Percentiles rank a stretch among this genome's conserved stretches.
Conservation (phyloP, 2,113 vertebrate genomes). For the Saguinus midas region DNA sequence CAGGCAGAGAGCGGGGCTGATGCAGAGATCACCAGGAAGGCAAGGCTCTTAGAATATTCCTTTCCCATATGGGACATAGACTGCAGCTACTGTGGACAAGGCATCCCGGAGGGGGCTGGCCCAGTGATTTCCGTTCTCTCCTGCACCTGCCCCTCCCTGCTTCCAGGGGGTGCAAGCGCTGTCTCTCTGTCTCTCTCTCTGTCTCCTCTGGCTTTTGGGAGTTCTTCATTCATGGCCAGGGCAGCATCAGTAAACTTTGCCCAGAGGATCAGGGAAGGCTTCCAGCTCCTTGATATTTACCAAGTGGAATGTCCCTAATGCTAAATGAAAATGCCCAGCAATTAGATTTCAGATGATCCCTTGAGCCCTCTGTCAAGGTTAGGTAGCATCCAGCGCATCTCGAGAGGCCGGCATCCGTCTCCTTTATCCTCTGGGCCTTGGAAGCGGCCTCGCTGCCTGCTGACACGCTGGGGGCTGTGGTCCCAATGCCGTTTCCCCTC, state of each 20-base stretch:
- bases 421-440: neutral
- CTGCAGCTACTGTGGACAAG: accelerated
- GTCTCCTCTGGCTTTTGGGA: neutral
- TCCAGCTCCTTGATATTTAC: slow-evolving; percentile 72
- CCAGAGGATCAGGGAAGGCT: slow-evolving; percentile 61
- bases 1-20: neutral
- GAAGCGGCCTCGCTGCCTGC: neutral
- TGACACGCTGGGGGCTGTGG: neutral
- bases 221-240: slow-evolving; percentile 17
- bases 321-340: slow-evolving; percentile 55
- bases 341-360: slow-evolving; percentile 55
- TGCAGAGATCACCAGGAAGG: neutral
- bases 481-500: neutral
- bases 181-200: no score
- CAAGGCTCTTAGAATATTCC: no score
- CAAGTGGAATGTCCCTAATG: slow-evolving; percentile 41
- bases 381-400: neutral
- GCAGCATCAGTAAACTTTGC: slow-evolving; percentile 59
- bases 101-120: neutral
- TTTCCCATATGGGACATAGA: accelerated
- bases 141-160: neutral
- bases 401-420: accelerated
- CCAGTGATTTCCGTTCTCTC: neutral
- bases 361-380: neutral
- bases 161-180: no score